Base-by-base conservation (phyloP, 2,113 vertebrate species). In the human region DNA sequence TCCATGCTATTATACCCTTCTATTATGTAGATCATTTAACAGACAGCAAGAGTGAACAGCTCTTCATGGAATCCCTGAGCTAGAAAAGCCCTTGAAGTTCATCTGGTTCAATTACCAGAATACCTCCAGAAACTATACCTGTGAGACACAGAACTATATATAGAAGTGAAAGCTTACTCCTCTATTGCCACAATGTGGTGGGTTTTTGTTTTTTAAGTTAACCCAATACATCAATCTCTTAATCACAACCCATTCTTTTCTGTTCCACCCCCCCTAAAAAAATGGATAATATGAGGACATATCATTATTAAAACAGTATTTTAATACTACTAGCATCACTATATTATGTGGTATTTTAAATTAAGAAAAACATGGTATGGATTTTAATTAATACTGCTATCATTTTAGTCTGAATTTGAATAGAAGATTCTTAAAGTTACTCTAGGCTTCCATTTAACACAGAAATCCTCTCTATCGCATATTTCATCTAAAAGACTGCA, bases 371-470 rank as follows among this genome's bases (percentile, higher is more conserved):
- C 6, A 73, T 72, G 18, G 30, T 20, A 75, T 10, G 4, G 23
- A 50, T 86, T 91, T 91, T 91, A 88, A 50, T 78, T 57, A 40
- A 50, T 84, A 75, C 3, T 57, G 25, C 25, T 89, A 32, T 38
- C 5, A 88, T 50, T 57, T 92, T 83, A 57, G 84, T 78, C 23
- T 84, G 90, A 75, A 75, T 93, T 52, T 93, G 87, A 97, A 87
- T 55, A 4, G 35, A 82, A 79, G 48, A 90, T 81, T 87, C 52
- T 89, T 94, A 43, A 90, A 80, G 64, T 95, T 76, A 82, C 30
- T 83, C 14, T 75, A 92, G 75, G 8, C 18, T 87, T 94, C 78
- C 22, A 68, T 48, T 90, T 95, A 85, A 72, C 55, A 88, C 3
- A 86, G 43, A 70, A 82, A 72, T 82, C 18, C 23, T 92, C 23